Evolutionary conservation across 1,140 invertebrate species (phyloP), one percentile per base, ranked within the genome.

Genomic region (Bombus balteatus): DNA sequence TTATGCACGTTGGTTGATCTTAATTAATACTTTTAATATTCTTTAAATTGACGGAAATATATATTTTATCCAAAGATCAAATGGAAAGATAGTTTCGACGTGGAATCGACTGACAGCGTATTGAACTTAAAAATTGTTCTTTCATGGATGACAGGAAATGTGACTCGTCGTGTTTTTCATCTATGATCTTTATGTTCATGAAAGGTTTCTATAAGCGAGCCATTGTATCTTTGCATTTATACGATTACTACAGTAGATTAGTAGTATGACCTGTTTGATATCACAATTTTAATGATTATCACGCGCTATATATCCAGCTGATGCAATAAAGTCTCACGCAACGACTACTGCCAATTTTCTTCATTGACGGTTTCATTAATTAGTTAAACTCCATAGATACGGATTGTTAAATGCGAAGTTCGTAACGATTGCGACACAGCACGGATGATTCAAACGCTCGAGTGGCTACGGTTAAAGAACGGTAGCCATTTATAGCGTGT

Each of bases 401-500:
- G 53, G 34, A 70, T 43, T 32, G 73, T 84, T 41, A 59, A 78
- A 34, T 3, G 13, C 22, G 5, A 65, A 37, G 53, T 32, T 34
- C n/a, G 34, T 39, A 25, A 34, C 28, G 47, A 68, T 82, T 59
- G 71, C 70, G n/a, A 43, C 80, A 76, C 18, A 39, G 28, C 34
- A 25, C 62, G 5, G 32, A 66, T 65, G 80, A 39, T 65, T 85
- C 41, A 43, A 25, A 62, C 43, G n/a, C 37, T 28, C 8, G 47
- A 65, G 37, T 79, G 66, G 66, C 43, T 65, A 72, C 53, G 43
- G 81, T 86, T 83, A 72, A 78, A 66, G 66, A 83, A 84, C 57
- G 85, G 41, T 43, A 66, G 73, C 76, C 59, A 71, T 57, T 74
- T 72, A 66, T n/a, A 84, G 78, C 81, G 81, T 79, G 81, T 18